These are phyloP conservation scores for Chrysolina haemoptera DNA, from an alignment of 2,888 invertebrate genomes.

Conservation along the genomic window DNA sequence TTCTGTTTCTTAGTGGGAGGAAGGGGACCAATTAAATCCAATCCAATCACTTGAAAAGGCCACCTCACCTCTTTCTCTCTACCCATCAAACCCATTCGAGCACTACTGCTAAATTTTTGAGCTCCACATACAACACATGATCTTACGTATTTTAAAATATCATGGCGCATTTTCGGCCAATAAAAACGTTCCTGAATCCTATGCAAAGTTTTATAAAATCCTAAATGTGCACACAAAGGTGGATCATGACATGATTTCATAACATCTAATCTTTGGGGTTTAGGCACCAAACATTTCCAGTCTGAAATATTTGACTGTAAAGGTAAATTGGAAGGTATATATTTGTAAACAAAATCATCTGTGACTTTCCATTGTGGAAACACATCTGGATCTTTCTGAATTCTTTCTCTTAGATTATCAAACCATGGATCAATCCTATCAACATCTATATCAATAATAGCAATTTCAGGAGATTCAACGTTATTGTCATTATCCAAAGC, in stretches of 20 bases:
- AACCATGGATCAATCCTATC: conserved; percentile 1
- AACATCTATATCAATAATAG: background rate
- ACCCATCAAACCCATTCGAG: conserved; percentile 1
- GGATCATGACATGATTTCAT: conserved; percentile 8
- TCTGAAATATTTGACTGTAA: too few species aligned
- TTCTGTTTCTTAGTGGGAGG: too few species aligned
- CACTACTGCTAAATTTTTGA: background rate
- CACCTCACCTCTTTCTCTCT: background rate
- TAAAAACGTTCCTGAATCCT: background rate
- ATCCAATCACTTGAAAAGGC: too few species aligned
- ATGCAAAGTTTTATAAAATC: background rate
- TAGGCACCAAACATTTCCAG: too few species aligned
- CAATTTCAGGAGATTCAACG: background rate
- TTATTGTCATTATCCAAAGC: background rate
- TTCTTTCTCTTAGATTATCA: too few species aligned
- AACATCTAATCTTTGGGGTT: background rate
- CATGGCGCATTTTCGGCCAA: conserved; percentile 9
- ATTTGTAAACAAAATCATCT: too few species aligned
- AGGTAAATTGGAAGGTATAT: too few species aligned
- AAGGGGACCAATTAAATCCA: too few species aligned
- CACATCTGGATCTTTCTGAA: too few species aligned
- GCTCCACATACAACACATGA: conserved; percentile 3
- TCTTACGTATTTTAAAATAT: conserved; percentile 5
- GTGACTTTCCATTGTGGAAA: too few species aligned
- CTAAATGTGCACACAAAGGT: background rate